Percentiles rank a stretch among this genome's conserved stretches.
Evolutionary conservation across 2,888 invertebrate genomes (phyloP).

Genomic region (Drosophila melanosoma): DNA sequence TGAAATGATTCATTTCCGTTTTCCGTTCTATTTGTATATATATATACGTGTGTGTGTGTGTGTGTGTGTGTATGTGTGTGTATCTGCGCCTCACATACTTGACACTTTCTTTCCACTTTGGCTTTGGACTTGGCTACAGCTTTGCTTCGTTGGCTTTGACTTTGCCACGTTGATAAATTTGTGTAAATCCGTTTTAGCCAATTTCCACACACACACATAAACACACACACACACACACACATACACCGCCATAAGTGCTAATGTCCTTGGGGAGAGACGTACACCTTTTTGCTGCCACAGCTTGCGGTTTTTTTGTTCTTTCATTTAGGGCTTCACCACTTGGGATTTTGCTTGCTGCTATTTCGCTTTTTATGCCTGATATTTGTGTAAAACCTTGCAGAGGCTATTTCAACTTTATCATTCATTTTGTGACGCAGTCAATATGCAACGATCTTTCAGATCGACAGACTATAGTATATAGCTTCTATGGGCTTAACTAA

Average conservation of each 20-base stretch:
- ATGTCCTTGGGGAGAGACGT: conserved; percentile 74
- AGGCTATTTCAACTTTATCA: background rate
- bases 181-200: conserved; percentile 82
- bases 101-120: conserved; percentile 74
- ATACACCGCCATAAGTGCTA: conserved; percentile 45
- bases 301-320: conserved; percentile 52
- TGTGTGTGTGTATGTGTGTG: conserved; percentile 26
- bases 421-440: background rate
- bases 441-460: background rate
- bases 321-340: conserved; percentile 38
- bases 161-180: conserved; percentile 80
- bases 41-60: conserved; percentile 11
- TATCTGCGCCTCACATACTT: conserved; percentile 58
- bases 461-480: background rate
- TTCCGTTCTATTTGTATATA: conserved; percentile 64
- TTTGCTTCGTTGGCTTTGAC: conserved; percentile 70
- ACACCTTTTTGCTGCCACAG: conserved; percentile 71
- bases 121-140: conserved; percentile 56
- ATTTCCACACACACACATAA: conserved; percentile 60
- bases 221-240: background rate
- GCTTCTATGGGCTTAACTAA: background rate
- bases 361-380: conserved; percentile 1
- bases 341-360: conserved; percentile 38
- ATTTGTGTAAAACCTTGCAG: background rate
- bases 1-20: conserved; percentile 84